These are phyloP conservation scores for Notodonta ziczac DNA, from an alignment of 2,888 invertebrate genomes.

Conservation along the genomic window DNA sequence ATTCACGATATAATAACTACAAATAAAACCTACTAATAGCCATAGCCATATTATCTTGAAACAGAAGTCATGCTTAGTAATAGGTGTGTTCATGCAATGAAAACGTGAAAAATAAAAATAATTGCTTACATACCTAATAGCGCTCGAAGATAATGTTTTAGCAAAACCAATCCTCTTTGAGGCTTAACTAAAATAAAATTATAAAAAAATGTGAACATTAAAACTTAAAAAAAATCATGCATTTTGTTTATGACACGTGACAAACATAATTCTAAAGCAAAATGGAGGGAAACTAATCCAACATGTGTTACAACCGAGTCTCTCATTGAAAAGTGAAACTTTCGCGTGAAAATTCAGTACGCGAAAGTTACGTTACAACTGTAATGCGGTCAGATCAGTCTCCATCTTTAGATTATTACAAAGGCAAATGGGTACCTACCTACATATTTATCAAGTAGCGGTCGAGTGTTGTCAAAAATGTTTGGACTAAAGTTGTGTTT, in stretches of 20 bases:
- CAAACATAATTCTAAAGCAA: too few species aligned
- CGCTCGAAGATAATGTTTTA: slow-evolving; percentile 2
- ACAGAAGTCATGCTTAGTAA: not conserved
- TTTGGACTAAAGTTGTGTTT: too few species aligned
- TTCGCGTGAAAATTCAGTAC: too few species aligned
- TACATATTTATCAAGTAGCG: too few species aligned
- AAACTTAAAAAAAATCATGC: not conserved
- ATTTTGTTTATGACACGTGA: not conserved
- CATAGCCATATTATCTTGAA: not conserved
- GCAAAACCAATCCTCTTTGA: slow-evolving; percentile 1
- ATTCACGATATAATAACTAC: not conserved
- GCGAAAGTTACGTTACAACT: too few species aligned
- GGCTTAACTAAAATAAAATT: not conserved
- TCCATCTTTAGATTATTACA: too few species aligned
- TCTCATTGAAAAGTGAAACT: too few species aligned
- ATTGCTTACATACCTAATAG: slow-evolving; percentile 1
- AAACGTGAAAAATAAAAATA: not conserved
- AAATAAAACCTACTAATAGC: not conserved
- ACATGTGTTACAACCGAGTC: too few species aligned
- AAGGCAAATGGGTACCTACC: too few species aligned
- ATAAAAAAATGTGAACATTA: not conserved
- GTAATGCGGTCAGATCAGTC: too few species aligned
- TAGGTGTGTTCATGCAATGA: not conserved
- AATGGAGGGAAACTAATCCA: too few species aligned
- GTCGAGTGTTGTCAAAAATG: too few species aligned